A percentile compares a stretch with the other conserved stretches of the same genome.
phyloP scores from a whole-genome alignment of 2,888 invertebrate species.

The Lysandra coridon region DNA sequence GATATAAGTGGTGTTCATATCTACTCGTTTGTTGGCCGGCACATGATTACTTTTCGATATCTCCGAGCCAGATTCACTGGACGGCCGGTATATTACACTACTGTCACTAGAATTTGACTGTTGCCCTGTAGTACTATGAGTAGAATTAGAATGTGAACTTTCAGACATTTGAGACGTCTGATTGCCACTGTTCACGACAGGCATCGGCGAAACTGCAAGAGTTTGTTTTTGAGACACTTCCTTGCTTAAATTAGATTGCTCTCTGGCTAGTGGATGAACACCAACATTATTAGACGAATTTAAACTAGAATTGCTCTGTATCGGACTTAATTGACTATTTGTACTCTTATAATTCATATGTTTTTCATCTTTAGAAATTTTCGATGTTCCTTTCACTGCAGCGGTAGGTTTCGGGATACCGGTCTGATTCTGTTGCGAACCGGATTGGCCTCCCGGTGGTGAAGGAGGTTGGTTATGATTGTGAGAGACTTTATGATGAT shows the following conservation, averaged over 20 bases:
- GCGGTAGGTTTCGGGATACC: constrained; percentile 95
- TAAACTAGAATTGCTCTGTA: constrained; percentile 80
- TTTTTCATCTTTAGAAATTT: constrained; percentile 82
- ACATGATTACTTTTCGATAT: constrained; percentile 69
- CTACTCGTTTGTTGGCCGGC: constrained; percentile 74
- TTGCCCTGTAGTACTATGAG: constrained; percentile 83
- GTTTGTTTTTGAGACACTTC: constrained; percentile 76
- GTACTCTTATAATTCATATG: constrained; percentile 78
- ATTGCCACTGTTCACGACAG: constrained; percentile 68
- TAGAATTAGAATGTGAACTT: constrained; percentile 82
- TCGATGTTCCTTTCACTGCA: constrained; percentile 93
- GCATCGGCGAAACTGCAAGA: constrained; percentile 88
- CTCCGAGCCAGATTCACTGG: constrained; percentile 86
- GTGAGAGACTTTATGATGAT: constrained; percentile 51
- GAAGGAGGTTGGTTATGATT: constrained; percentile 56
- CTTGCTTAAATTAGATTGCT: constrained; percentile 76
- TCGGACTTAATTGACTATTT: constrained; percentile 79
- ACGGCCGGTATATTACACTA: constrained; percentile 87
- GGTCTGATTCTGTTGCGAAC: constrained; percentile 63
- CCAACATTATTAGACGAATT: constrained; percentile 76
- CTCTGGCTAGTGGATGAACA: constrained; percentile 73
- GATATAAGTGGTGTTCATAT: constrained; percentile 76
- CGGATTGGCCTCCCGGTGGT: constrained; percentile 68
- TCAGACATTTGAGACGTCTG: constrained; percentile 82
- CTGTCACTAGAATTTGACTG: constrained; percentile 87